These are phyloP conservation scores for Bombylius discolor DNA, from an alignment of 2,888 invertebrate species.

Conservation along the genomic window DNA sequence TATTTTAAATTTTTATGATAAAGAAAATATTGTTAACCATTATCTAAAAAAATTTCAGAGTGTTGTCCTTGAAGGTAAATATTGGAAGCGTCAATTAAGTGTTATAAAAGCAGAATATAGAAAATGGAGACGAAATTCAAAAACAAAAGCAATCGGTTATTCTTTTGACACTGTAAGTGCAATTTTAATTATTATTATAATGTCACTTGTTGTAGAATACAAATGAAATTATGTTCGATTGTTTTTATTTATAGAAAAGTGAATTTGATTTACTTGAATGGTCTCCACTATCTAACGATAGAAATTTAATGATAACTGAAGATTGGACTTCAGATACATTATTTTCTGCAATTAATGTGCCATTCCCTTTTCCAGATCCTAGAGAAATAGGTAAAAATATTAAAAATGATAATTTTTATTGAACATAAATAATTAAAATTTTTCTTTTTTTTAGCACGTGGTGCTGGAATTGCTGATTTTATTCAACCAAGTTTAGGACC, in stretches of 20 bases:
- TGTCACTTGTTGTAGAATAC: too few relatives aligned
- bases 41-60: constrained; percentile 46
- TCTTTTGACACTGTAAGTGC: constrained; percentile 61
- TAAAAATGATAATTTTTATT: neutral
- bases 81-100: constrained; percentile 95
- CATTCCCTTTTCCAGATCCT: constrained; percentile 92
- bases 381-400: constrained; percentile 72
- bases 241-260: constrained; percentile 26
- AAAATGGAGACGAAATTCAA: constrained; percentile 73
- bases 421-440: neutral
- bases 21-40: too few relatives aligned
- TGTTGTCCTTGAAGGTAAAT: constrained; percentile 96
- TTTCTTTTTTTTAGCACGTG: constrained; percentile 38
- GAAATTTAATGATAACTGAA: constrained; percentile 28
- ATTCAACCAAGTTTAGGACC: constrained; percentile 97
- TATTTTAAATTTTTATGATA: too few relatives aligned
- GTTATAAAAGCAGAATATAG: constrained; percentile 98
- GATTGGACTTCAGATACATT: constrained; percentile 71
- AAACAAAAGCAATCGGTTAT: constrained; percentile 59
- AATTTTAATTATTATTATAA: neutral
- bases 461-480: constrained; percentile 83
- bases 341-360: constrained; percentile 66
- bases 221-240: too few relatives aligned
- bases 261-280: constrained; percentile 37
- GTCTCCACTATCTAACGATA: constrained; percentile 31